Base-by-base conservation (phyloP, 2,888 invertebrate genomes). In the Trichacis sp. region DNA sequence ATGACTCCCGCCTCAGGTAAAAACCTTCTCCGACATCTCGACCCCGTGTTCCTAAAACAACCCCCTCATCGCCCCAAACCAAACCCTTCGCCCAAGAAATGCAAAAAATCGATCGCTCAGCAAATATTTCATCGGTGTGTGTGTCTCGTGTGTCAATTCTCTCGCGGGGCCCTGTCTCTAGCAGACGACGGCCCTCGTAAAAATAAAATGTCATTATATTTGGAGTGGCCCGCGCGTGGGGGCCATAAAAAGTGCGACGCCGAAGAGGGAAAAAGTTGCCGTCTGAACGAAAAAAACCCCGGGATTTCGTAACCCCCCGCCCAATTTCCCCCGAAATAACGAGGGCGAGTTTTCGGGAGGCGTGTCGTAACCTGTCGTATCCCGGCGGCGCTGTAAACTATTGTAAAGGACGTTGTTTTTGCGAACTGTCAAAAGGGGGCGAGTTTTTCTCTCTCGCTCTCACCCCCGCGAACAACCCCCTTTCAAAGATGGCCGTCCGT, bases 401-500 rank as follows among this genome's bases (percentile, higher is more conserved):
- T 15, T 54, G 29, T 33, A 52, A 24, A 33, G 30, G 46, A 36
- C 43, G 51, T 45, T 52, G 18, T 24, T 12, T 20, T 14, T 45
- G 8, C 33, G 1, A 18, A 17, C 20, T 30, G 17, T 8, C 19
- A 6, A 43, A 19, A 40, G 55, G 33, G 19, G 40, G 24, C 29
- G 40, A 33, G n/a, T n/a, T 14, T 33, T 17, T 30, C 30, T 20
- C 49, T 24, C n/a, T 33, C 40, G 15, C n/a, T 33, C 40, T 24
- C 49, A 61, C 62, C 62, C 62, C 70, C 70, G 69, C 68, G 69
- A 65, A 61, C 51, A 70, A 80, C 81, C 78, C 77, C 73, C 80
- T 74, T 76, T 78, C 80, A 80, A 82, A 82, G 75, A 83, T 83
- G 83, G 83, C 83, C 79, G 80, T 77, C 81, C 76, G 77, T 76